Base-by-base conservation (phyloP, 1,140 invertebrate genomes). In the Hylaeus volcanicus region DNA sequence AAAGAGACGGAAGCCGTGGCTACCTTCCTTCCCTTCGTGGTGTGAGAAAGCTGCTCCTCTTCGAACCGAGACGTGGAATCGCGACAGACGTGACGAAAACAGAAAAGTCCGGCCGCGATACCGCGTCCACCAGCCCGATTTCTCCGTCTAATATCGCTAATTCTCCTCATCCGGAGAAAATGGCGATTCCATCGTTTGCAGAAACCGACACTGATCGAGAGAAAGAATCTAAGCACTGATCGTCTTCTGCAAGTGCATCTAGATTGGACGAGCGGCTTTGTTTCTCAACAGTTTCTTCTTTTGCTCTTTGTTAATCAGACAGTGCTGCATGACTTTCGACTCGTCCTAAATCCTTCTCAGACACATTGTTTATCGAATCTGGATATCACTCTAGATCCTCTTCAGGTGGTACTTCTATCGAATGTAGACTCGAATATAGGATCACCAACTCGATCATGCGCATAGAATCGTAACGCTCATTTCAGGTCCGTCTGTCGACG, bases 31-130 rank as follows among this genome's bases (percentile, higher is more conserved):
- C 65, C 41, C 51, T 55, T 8, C 41, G 3, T 55, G 72, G 65
- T 84, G 69, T 70, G 83, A 86, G 85, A 86, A 86, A 86, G 85
- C 84, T 86, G 64, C 60, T 76, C 66, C 55, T 63, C 77, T 74
- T 60, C 71, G 58, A 74, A 68, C 66, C 55, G 74, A 81, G 53
- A 26, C 61, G 72, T 56, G 60, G 66, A 78, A 58, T 58, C 55
- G 15, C 83, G 76, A 56, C 51, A 41, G 45, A 63, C n/a, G 78
- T 26, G 26, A 78, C 51, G 73, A 78, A 86, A 86, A 86, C 55
- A 71, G 72, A 75, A 86, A 85, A 79, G 77, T 84, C 75, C 63
- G 76, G 53, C 53, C 61, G 55, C 78, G 71, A 56, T 60, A 66
- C 56, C 60, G 56, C 66, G 53, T 51, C 64, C 61, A 51, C 53